A percentile compares a stretch with the other conserved stretches of the same genome.
phyloP scores from a whole-genome alignment of 2,888 invertebrate species.

The Melanchra persicariae region DNA sequence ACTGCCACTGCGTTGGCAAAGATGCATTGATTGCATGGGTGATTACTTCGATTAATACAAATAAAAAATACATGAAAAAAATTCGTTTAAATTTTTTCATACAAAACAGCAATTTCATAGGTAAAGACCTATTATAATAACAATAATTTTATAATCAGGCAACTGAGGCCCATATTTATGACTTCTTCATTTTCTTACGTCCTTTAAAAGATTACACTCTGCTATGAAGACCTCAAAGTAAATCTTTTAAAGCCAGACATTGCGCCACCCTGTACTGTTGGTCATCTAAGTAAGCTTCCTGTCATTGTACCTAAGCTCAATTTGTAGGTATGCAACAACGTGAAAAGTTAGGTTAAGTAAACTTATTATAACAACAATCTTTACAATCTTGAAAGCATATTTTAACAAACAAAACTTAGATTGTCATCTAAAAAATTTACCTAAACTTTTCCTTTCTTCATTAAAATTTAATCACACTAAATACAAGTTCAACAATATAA shows the following conservation, averaged over 20 bases:
- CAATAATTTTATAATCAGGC: too few species aligned
- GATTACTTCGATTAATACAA: too few species aligned
- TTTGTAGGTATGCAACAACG: neutral
- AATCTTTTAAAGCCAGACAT: neutral
- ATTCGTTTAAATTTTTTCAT: too few species aligned
- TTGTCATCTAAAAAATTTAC: conserved; percentile 3
- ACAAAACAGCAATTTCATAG: too few species aligned
- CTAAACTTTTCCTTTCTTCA: conserved; percentile 10
- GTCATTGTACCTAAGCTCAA: neutral
- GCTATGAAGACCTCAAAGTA: neutral
- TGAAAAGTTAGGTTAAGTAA: conserved; percentile 5
- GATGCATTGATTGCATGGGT: too few species aligned
- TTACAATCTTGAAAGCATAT: neutral
- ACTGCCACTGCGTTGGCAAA: too few species aligned
- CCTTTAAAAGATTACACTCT: neutral
- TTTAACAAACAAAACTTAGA: conserved; percentile 26
- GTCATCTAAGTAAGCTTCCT: neutral
- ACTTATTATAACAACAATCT: neutral
- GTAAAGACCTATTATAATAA: too few species aligned
- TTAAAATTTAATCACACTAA: neutral
- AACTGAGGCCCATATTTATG: too few species aligned
- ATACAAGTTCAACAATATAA: neutral
- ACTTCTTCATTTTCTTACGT: neutral
- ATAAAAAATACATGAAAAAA: too few species aligned
- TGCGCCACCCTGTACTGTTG: neutral